A percentile compares a stretch with the other conserved stretches of the same genome.
Conservation (phyloP, 2,888 invertebrate genomes). For the Drosophila nr. perissopoda region DNA sequence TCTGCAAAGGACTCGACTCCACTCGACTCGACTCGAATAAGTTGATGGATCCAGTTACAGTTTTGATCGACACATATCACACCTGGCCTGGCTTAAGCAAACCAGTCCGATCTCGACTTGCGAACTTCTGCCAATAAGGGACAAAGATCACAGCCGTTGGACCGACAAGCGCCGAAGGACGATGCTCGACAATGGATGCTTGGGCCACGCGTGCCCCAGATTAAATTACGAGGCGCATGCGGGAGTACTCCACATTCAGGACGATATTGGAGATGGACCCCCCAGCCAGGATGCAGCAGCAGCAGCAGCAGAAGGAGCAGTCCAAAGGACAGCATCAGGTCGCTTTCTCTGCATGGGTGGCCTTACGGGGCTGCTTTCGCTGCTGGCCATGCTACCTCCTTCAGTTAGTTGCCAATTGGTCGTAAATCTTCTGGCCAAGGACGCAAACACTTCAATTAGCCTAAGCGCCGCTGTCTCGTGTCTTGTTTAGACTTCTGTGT, state of each 20-base stretch:
- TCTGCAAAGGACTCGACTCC: slow-evolving; percentile 25
- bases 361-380: slow-evolving; percentile 30
- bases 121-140: slow-evolving; percentile 46
- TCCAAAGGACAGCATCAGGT: slow-evolving; percentile 27
- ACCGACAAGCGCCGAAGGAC: slow-evolving; percentile 43
- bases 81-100: slow-evolving; percentile 40
- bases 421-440: slow-evolving; percentile 62
- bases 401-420: slow-evolving; percentile 12
- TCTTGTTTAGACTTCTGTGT: slow-evolving; percentile 55
- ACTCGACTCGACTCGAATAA: slow-evolving; percentile 15
- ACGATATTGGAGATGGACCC: slow-evolving; percentile 60
- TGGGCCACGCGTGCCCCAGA: slow-evolving; percentile 71
- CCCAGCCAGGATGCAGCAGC: slow-evolving; percentile 52
- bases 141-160: slow-evolving; percentile 76
- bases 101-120: slow-evolving; percentile 13
- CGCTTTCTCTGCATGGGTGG: slow-evolving; percentile 48
- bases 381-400: slow-evolving; percentile 36
- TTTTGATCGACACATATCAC: slow-evolving; percentile 56
- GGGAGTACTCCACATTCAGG: slow-evolving; percentile 23
- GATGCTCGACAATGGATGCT: slow-evolving; percentile 11
- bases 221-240: slow-evolving; percentile 67
- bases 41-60: slow-evolving; percentile 54
- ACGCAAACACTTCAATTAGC: slow-evolving; percentile 67
- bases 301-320: neutral
- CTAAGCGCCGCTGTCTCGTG: slow-evolving; percentile 66